A percentile compares a stretch with the other conserved stretches of the same genome.
Evolutionary conservation across 2,797 vertebrate genomes (phyloP).

Genomic region (Eleutherodactylus coqui): DNA sequence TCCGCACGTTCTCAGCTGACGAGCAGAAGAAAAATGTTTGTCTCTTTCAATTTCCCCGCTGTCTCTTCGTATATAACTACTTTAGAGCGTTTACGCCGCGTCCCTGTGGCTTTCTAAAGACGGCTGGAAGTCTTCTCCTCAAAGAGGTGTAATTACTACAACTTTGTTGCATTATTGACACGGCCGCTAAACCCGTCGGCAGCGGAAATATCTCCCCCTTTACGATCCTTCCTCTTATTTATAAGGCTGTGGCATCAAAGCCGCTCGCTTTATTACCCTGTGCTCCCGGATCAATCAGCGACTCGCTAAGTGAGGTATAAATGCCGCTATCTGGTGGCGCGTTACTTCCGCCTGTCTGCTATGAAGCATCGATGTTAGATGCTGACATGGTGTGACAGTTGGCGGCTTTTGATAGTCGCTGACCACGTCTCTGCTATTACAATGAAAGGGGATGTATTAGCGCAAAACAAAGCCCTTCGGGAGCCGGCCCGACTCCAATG

Average conservation of each 20-base stretch:
- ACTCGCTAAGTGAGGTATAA: background rate
- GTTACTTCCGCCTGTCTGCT: background rate
- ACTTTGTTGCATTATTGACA: slow-evolving; percentile 51
- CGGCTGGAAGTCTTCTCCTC: slow-evolving; percentile 31
- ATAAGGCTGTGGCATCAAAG: slow-evolving; percentile 23
- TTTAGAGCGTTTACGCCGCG: slow-evolving; percentile 2
- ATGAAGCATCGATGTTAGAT: background rate
- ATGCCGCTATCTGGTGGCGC: background rate
- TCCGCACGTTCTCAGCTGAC: background rate
- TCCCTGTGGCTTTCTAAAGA: slow-evolving; percentile 33
- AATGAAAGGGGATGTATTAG: too few species aligned
- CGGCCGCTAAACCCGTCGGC: background rate
- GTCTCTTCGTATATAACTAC: slow-evolving; percentile 1
- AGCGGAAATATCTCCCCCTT: slow-evolving; percentile 23
- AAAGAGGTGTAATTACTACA: slow-evolving; percentile 43
- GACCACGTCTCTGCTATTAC: too few species aligned
- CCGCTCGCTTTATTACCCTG: slow-evolving; percentile 13
- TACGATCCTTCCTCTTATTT: slow-evolving; percentile 43
- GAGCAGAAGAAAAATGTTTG: slow-evolving; percentile 13
- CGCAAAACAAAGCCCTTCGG: too few species aligned
- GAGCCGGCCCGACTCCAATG: too few species aligned
- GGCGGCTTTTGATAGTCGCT: background rate
- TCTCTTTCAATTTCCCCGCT: slow-evolving; percentile 29
- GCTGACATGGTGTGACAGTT: background rate
- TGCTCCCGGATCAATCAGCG: slow-evolving; percentile 25